Base-by-base conservation (phyloP, 2,113 vertebrate species). In the Etia nguti region DNA sequence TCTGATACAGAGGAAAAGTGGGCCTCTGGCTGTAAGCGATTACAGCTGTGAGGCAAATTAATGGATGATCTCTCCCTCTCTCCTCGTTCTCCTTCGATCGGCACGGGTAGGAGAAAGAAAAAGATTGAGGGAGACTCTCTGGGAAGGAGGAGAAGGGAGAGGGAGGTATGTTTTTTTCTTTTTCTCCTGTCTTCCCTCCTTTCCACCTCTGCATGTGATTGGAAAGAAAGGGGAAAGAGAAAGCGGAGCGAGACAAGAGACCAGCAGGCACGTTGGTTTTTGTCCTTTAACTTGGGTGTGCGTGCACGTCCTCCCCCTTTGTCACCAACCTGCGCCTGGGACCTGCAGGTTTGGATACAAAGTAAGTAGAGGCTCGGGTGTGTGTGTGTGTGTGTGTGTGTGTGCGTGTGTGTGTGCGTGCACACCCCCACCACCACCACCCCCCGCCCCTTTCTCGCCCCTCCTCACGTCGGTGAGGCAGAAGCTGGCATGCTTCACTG, bases 21-120 rank as follows among this genome's bases (percentile, higher is more conserved):
- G 90, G 94, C 94, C 96, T 95, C 95, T 93, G 88, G 95, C 93
- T 95, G 95, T 96, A 96, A 96, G 94, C 93, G 96, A 95, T 96
- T 94, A 94, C 95, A 95, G 97, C 96, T 96, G 95, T 96, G 94
- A 93, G 93, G 95, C 94, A 96, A 96, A 96, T 95, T 92, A 95
- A 96, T 96, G 95, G 94, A 95, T 95, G 94, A 95, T 96, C 94
- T 96, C 95, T 90, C 65, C 91, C 62, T 41, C 88, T 46, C 87
- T 75, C 89, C 75, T 80, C 55, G 22, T 77, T 88, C 52, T 34
- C 48, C 16, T 16, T 62, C 57, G 90, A 88, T 92, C 92, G 92
- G 89, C 87, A 87, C 29, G 86, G 80, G 24, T 82, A 68, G 31
- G 46, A 73, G 29, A 83, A 57, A 85, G 87, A 38, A 79, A 90